Evolutionary conservation across 2,888 invertebrate genomes (phyloP).

Genomic region (Rhogogaster chlorosoma): DNA sequence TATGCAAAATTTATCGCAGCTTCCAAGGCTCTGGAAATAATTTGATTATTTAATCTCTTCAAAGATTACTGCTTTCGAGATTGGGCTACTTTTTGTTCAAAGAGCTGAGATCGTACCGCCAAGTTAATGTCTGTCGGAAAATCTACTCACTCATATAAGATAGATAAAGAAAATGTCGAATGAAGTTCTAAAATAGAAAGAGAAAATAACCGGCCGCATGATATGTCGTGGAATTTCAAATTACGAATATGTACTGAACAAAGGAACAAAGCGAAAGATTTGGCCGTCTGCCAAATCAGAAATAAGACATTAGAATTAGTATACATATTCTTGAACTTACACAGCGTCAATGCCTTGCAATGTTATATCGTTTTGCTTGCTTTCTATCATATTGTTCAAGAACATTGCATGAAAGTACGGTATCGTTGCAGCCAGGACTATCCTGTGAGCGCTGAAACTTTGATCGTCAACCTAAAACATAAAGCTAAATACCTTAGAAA

Average conservation of each 20-base stretch:
- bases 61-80: background rate
- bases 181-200: background rate
- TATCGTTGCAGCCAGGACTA: conserved; percentile 91
- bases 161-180: background rate
- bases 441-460: conserved; percentile 89
- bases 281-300: background rate
- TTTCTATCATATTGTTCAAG: conserved; percentile 92
- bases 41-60: conserved; percentile 52
- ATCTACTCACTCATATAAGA: background rate
- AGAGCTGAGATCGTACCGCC: background rate
- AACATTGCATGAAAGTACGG: conserved; percentile 96
- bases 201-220: background rate
- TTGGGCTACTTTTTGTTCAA: background rate
- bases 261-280: conserved; percentile 33
- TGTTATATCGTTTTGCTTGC: conserved; percentile 88
- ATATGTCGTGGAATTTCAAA: background rate
- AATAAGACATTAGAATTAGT: background rate
- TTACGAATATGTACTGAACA: background rate
- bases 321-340: conserved; percentile 78
- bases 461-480: conserved; percentile 85
- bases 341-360: conserved; percentile 90
- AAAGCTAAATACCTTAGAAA: conserved; percentile 52
- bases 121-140: background rate
- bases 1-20: conserved; percentile 92
- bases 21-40: conserved; percentile 84